A percentile compares a stretch with the other conserved stretches of the same genome.
These are phyloP conservation scores for Tiliqua scincoides DNA, from an alignment of 2,113 vertebrate species.

Conservation along the genomic window DNA sequence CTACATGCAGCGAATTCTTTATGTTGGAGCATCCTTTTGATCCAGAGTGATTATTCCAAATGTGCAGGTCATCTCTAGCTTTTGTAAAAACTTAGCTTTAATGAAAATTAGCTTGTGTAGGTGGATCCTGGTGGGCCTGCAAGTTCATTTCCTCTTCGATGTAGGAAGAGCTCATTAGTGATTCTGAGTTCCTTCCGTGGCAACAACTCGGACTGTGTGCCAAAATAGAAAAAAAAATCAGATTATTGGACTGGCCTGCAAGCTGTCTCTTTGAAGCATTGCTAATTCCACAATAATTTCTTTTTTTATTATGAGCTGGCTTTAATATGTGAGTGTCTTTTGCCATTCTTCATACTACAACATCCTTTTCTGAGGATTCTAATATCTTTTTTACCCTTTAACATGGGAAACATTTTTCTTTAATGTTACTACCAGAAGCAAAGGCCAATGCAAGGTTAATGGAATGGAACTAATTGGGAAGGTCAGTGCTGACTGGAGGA, in stretches of 20 bases:
- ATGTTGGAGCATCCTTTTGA: background rate
- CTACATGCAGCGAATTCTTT: background rate
- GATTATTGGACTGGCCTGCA: background rate
- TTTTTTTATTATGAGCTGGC: background rate
- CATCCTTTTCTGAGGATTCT: no score
- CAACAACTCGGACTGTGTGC: background rate
- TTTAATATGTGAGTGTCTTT: background rate
- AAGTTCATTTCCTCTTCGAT: background rate
- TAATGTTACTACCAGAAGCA: background rate
- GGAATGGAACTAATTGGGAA: background rate
- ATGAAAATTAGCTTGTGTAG: accelerated
- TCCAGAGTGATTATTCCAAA: background rate
- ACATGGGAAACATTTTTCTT: background rate
- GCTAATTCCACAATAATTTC: background rate
- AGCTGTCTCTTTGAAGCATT: background rate
- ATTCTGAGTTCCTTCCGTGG: background rate
- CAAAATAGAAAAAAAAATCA: background rate
- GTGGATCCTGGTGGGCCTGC: accelerated
- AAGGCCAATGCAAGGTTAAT: background rate
- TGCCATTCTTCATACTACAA: background rate
- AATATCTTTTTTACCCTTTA: background rate
- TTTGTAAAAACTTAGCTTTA: background rate
- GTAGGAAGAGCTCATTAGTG: background rate
- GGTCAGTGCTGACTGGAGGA: background rate
- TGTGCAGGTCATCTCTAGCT: background rate